Evolutionary conservation across 2,797 vertebrate genomes (phyloP), one percentile per base, ranked within the genome.

Genomic region (Anguilla marmorata): DNA sequence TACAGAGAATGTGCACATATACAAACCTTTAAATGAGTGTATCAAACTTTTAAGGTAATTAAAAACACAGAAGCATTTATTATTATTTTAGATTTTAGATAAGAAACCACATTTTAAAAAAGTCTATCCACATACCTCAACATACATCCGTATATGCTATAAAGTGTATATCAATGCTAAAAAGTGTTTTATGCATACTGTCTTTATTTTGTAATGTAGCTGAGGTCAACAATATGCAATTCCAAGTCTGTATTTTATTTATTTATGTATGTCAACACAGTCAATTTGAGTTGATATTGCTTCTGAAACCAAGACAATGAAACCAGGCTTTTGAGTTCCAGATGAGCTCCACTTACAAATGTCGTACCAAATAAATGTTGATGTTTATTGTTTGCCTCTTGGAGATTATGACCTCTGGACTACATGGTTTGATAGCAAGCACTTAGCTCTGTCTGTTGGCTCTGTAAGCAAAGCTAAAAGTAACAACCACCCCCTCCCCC

Each of bases 231-330:
- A 45, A 82, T 21, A 82, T 12, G 5, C 33, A 52, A 58, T 52
- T 45, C 14, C 79, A 79, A 41, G 27, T 66, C 33, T 24, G 19
- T 45, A 48, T n/a, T 80, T 48, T 14, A 87, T 80, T 87, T 58
- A 45, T 80, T 24, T 80, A 48, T 76, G 5, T 54, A 48, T 0
- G 56, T 60, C 82, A 83, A 37, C 37, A 37, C 63, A 48, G 56
- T 82, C 33, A 27, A 45, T 82, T 87, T 60, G 82, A 87, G 60
- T 30, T 24, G 72, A 82, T 24, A 56, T 0, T 9, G 37, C n/a
- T 63, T 19, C n/a, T 87, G 54, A 83, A 87, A 33, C 37, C 27
- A 27, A 16, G 16, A 27, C 33, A 21, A 87, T 87, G 60, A 87
- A 83, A 63, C 24, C 52, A 37, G 27, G 50, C 27, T 27, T 27